Conservation (phyloP, 1,140 invertebrate genomes). For the Plutomurus gul region DNA sequence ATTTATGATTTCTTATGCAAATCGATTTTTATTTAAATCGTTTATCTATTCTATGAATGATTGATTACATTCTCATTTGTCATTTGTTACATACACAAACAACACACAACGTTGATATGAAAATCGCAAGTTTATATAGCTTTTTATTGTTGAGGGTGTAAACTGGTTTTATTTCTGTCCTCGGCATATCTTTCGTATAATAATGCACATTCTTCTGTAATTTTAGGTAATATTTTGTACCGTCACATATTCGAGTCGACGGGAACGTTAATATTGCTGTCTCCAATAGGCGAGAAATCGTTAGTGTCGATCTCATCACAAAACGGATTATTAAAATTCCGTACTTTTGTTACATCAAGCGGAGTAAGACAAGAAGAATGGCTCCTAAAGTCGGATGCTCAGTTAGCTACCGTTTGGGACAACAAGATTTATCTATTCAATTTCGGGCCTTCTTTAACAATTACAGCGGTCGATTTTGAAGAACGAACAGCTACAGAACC, state of each 20-base stretch:
- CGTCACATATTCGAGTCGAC: constrained; percentile 72
- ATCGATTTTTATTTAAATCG: neutral
- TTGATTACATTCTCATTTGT: neutral
- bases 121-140: too few species aligned
- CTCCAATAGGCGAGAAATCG: constrained; percentile 26
- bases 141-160: too few species aligned
- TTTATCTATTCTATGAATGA: neutral
- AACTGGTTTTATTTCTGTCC: too few species aligned
- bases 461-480: neutral
- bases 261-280: constrained; percentile 38
- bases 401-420: constrained; percentile 14
- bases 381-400: constrained; percentile 55
- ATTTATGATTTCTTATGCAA: neutral
- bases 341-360: constrained; percentile 75
- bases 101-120: too few species aligned
- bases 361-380: constrained; percentile 67
- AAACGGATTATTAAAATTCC: constrained; percentile 57
- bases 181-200: too few species aligned
- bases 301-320: constrained; percentile 33
- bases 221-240: constrained; percentile 75
- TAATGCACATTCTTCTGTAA: neutral
- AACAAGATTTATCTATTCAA: constrained; percentile 43
- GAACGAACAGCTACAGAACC: neutral
- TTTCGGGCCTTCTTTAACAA: neutral
- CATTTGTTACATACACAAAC: too few species aligned